These are phyloP conservation scores for Empis stercorea DNA, from an alignment of 2,888 invertebrate species.

Conservation along the genomic window DNA sequence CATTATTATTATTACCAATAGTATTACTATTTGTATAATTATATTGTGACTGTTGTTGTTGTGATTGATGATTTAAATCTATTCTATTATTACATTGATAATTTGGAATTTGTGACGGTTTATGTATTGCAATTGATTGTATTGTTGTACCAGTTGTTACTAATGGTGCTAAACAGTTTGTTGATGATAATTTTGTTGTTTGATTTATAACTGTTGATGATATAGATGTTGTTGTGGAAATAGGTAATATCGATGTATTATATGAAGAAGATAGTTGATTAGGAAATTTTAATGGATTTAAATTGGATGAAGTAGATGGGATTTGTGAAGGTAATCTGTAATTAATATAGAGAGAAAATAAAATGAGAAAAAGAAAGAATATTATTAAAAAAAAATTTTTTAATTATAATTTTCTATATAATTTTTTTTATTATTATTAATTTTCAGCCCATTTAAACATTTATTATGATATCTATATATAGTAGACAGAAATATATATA, in stretches of 20 bases:
- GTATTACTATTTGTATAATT: slow-evolving; percentile 16
- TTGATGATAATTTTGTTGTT: slow-evolving; percentile 2
- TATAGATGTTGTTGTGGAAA: neutral
- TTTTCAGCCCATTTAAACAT: too few species aligned
- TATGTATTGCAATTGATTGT: slow-evolving; percentile 18
- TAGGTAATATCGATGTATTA: neutral
- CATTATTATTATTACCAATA: slow-evolving; percentile 10
- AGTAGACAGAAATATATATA: too few species aligned
- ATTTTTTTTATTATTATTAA: too few species aligned
- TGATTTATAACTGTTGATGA: neutral
- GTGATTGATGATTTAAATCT: neutral
- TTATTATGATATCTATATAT: too few species aligned
- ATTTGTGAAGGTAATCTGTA: too few species aligned
- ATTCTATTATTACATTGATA: slow-evolving; percentile 23
- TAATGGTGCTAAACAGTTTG: slow-evolving; percentile 10
- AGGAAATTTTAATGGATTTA: too few species aligned
- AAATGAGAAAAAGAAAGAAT: too few species aligned
- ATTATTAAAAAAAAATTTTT: too few species aligned
- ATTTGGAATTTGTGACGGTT: slow-evolving; percentile 33
- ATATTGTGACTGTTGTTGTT: slow-evolving; percentile 17
- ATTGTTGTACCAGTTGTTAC: slow-evolving; percentile 18
- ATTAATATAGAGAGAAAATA: too few species aligned
- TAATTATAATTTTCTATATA: too few species aligned
- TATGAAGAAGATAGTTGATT: too few species aligned
- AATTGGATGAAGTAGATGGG: too few species aligned